A percentile compares a stretch with the other conserved stretches of the same genome.
phyloP scores from a whole-genome alignment of 2,797 vertebrate species.

The Darevskia nairensis region DNA sequence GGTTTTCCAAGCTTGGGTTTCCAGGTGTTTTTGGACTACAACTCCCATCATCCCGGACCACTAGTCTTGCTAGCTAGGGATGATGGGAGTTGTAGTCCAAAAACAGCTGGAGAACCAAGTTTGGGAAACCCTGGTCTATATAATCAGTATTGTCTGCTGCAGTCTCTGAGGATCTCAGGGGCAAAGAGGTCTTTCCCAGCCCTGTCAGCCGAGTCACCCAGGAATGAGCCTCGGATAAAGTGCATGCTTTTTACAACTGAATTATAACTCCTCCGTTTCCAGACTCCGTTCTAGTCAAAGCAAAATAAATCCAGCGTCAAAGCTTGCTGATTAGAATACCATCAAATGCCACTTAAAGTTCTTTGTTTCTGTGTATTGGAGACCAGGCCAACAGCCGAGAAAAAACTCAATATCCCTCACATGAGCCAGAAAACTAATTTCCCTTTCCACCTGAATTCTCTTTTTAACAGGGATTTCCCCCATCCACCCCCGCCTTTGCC shows the following conservation, averaged over 20 bases:
- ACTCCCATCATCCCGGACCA: too few species aligned
- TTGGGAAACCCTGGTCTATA: too few species aligned
- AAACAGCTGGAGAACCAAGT: too few species aligned
- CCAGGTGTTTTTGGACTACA: too few species aligned
- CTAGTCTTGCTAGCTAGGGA: too few species aligned
- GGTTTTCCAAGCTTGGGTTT: too few species aligned
- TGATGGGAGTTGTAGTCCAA: too few species aligned
- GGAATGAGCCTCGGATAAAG: neutral
- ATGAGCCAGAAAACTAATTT: neutral
- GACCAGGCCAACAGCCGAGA: neutral
- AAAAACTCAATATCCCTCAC: neutral
- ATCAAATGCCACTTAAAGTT: neutral
- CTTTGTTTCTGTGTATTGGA: neutral
- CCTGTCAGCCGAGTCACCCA: neutral
- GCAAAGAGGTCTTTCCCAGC: neutral
- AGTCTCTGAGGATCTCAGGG: neutral
- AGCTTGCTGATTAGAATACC: neutral
- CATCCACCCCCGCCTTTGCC: neutral
- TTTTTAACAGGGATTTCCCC: conserved; percentile 14
- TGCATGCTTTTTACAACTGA: neutral
- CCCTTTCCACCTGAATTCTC: neutral
- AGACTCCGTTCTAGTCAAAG: neutral
- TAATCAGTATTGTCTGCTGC: neutral
- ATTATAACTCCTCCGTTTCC: neutral
- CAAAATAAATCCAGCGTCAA: neutral